Evolutionary conservation across 2,888 invertebrate species (phyloP).

Genomic region (Euzetes globulus): DNA sequence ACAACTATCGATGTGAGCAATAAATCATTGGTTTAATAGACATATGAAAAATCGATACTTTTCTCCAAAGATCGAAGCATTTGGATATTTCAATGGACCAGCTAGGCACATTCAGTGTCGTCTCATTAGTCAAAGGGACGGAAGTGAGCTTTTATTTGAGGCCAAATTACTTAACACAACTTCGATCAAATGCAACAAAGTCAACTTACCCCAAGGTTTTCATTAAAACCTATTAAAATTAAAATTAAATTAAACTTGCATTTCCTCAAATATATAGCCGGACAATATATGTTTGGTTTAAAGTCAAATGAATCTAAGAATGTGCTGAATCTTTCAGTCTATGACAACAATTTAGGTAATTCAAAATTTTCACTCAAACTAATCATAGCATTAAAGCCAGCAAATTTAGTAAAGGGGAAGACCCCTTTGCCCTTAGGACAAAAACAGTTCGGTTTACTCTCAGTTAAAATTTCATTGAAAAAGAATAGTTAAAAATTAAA

Average conservation of each 20-base stretch:
- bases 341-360: neutral
- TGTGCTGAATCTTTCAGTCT: neutral
- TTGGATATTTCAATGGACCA: slow-evolving; percentile 2
- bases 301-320: neutral
- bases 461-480: no score
- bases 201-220: neutral
- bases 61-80: neutral
- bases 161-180: neutral
- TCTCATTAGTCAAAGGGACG: neutral
- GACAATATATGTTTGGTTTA: neutral
- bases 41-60: neutral
- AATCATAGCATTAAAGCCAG: no score
- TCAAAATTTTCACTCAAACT: neutral
- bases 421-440: no score
- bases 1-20: slow-evolving; percentile 2
- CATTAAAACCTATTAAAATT: neutral
- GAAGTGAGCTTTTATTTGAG: neutral
- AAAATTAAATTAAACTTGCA: neutral
- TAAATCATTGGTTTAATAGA: neutral
- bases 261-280: neutral
- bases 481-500: no score
- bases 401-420: no score
- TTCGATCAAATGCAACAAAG: neutral
- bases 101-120: neutral
- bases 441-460: no score